A percentile compares a stretch with the other conserved stretches of the same genome.
phyloP scores from a whole-genome alignment of 1,140 invertebrate species.

The Trichonephila inaurata region DNA sequence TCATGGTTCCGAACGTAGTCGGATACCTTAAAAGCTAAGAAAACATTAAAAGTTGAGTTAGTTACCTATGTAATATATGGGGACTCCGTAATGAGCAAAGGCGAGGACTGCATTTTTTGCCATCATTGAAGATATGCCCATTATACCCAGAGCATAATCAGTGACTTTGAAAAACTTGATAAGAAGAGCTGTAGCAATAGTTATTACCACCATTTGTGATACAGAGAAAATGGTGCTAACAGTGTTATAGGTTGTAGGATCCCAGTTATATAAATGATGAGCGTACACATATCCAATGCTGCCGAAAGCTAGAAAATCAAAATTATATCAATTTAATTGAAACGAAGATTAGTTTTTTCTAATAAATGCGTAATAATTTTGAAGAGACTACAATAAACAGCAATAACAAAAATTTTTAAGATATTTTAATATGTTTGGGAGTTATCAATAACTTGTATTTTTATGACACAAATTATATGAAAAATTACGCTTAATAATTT shows the following conservation, averaged over 20 bases:
- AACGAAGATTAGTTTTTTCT: too few relatives aligned
- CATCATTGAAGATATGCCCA: conserved; percentile 22
- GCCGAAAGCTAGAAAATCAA: conserved; percentile 36
- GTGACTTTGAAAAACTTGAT: conserved; percentile 23
- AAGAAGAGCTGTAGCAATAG: background rate
- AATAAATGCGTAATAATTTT: too few relatives aligned
- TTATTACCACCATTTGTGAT: background rate
- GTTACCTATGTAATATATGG: conserved; percentile 64
- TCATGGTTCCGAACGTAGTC: too few relatives aligned
- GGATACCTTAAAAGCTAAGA: too few relatives aligned
- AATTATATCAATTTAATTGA: background rate
- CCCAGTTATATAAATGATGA: conserved; percentile 66
- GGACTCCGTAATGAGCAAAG: conserved; percentile 5
- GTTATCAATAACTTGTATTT: too few relatives aligned
- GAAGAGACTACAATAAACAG: too few relatives aligned
- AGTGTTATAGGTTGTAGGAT: background rate
- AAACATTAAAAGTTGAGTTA: background rate
- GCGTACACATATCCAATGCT: conserved; percentile 39
- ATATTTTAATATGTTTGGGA: too few relatives aligned
- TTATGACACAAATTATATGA: too few relatives aligned
- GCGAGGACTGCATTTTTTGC: background rate
- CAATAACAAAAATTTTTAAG: too few relatives aligned
- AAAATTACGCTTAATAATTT: too few relatives aligned
- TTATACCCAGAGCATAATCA: conserved; percentile 14
- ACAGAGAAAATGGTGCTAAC: conserved; percentile 31